Conservation (phyloP, 2,797 vertebrate species). For the Characodon lateralis region DNA sequence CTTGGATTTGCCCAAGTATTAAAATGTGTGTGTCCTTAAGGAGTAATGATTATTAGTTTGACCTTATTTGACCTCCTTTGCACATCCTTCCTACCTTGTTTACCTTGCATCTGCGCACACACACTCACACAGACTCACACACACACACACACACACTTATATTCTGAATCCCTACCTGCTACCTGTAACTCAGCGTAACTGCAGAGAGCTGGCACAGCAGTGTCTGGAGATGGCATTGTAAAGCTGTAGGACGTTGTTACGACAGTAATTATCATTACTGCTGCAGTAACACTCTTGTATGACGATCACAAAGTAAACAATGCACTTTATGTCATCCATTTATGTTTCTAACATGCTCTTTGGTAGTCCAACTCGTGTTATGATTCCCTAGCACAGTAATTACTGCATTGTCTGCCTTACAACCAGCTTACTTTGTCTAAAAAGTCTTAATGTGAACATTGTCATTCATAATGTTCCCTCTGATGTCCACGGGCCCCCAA, state of each 20-base stretch:
- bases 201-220: slow-evolving; percentile 33
- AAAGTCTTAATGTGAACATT: slow-evolving; percentile 58
- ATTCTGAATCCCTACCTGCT: slow-evolving; percentile 20
- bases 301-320: slow-evolving; percentile 50
- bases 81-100: slow-evolving; percentile 27
- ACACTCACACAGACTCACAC: slow-evolving; percentile 21
- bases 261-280: slow-evolving; percentile 57
- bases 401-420: slow-evolving; percentile 41
- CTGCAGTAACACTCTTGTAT: slow-evolving; percentile 33
- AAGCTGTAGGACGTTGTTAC: slow-evolving; percentile 59
- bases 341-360: slow-evolving; percentile 12
- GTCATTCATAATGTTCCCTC: slow-evolving; percentile 33
- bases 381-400: slow-evolving; percentile 47
- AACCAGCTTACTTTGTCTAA: slow-evolving; percentile 36
- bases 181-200: slow-evolving; percentile 31
- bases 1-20: background rate
- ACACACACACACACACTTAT: background rate
- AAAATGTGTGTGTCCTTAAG: slow-evolving; percentile 15
- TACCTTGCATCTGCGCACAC: background rate
- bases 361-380: slow-evolving; percentile 44
- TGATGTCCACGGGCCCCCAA: slow-evolving; percentile 48
- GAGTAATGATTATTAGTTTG: slow-evolving; percentile 57
- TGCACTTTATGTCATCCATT: slow-evolving; percentile 37
- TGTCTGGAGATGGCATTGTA: slow-evolving; percentile 38
- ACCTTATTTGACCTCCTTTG: slow-evolving; percentile 37